Evolutionary conservation across 2,888 invertebrate species (phyloP), one percentile per base, ranked within the genome.

Genomic region (Drosophila nigritarsus): DNA sequence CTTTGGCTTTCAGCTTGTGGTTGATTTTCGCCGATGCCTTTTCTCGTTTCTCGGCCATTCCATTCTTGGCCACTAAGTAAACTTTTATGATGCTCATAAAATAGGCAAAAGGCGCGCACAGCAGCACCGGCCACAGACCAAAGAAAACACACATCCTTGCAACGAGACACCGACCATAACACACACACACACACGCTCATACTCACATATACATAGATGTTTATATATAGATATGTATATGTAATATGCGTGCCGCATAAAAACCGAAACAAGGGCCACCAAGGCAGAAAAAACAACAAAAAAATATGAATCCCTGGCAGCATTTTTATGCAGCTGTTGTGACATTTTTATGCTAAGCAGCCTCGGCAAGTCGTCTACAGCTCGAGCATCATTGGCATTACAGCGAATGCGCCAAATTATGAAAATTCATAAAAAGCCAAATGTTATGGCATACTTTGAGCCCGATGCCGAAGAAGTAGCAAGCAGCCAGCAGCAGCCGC

Each of bases 281-380:
- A 34, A 63, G 65, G 48, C 45, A 71, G 50, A 51, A 36, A 58
- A 24, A n/a, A 24, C 4, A 34, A 34, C 6, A 36, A 34, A 15
- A 20, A 51, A 34, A 51, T 9, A 45, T 24, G 45, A 45, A 86
- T 76, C 84, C 87, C 61, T 56, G 69, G 78, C 75, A 76, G 75
- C 84, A 82, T 81, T 78, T 88, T 83, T 81, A 79, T 85, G 85
- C 89, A 89, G 76, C 85, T 84, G 82, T 73, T 85, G 85, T 89
- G 89, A 85, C 89, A 85, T 85, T 89, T 87, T 87, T 89, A 89
- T 85, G 89, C 89, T 89, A 85, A 85, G 73, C 89, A 88, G 83
- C 71, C 40, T 34, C 49, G 24, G 51, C 58, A 24, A 62, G 38
- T 45, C 45, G 45, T 40, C 48, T n/a, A 38, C n/a, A 45, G 18